Base-by-base conservation (phyloP, 2,797 vertebrate genomes). In the Otus scops region DNA sequence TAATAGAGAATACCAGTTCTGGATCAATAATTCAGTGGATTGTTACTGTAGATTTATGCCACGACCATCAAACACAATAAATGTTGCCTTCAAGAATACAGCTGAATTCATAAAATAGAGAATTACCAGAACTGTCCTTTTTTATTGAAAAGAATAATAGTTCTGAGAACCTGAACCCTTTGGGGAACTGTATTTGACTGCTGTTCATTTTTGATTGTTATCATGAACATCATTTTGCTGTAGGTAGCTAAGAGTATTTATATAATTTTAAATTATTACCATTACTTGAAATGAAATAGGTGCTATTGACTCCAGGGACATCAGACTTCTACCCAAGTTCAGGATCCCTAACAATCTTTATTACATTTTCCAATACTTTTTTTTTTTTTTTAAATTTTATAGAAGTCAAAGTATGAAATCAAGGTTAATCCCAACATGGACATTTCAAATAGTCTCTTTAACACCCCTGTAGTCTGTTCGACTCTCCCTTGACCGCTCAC, bases 401-500 rank as follows among this genome's bases (percentile, higher is more conserved):
- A 27, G 17, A 73, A 51, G 6, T 50, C 21, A 47, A 54, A 69
- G 11, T 9, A 22, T 45, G 16, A 90, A 86, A 39, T 59, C 20
- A 36, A 70, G 3, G 4, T 65, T 75, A 59, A n/a, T 30, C 13
- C 20, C 7, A 48, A 43, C 7, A 75, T 32, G 11, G 6, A 38
- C 23, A 45, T 41, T 70, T 89, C 19, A 84, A 43, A 27, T 19
- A 19, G 3, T 30, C 12, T 70, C 19, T 81, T 81, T 69, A 74
- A 15, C 36, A 63, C 16, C 4, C 28, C 20, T 79, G 9, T 3
- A 77, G 13, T 48, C 28, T 92, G 8, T 71, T 68, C 39, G 9
- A 28, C 39, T 79, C 11, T 41, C 12, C 9, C 5, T 83, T 65
- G 34, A 12, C 22, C 0, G 0, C 15, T 86, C 1, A 3, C 6